A percentile compares a stretch with the other conserved stretches of the same genome.
These are phyloP conservation scores for Xenops minutus DNA, from an alignment of 2,797 vertebrate genomes.

Conservation along the genomic window DNA sequence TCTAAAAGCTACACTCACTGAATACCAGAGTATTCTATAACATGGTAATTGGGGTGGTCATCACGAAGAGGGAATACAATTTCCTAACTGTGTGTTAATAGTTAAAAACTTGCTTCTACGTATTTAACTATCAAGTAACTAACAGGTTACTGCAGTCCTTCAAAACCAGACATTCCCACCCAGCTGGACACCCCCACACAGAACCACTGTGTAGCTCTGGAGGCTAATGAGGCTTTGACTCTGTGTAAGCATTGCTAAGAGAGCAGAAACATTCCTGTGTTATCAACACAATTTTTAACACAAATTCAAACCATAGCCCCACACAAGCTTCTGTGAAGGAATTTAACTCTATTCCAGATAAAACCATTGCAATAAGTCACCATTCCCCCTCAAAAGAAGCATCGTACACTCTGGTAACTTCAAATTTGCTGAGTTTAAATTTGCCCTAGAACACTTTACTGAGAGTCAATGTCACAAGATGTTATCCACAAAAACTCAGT, in stretches of 20 bases:
- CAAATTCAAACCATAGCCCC: background rate
- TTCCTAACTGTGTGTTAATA: background rate
- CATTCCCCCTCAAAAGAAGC: fast-evolving
- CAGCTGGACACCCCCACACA: background rate
- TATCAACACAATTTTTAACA: background rate
- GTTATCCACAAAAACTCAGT: background rate
- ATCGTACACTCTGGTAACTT: fast-evolving
- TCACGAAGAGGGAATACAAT: background rate
- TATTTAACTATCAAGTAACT: background rate
- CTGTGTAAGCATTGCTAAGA: background rate
- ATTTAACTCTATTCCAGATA: background rate
- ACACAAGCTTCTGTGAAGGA: background rate
- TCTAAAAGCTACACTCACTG: background rate
- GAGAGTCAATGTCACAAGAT: background rate
- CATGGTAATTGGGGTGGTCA: fast-evolving
- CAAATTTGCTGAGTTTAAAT: background rate
- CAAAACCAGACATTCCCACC: background rate
- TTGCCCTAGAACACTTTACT: background rate
- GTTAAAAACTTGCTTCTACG: background rate
- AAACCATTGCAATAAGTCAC: background rate
- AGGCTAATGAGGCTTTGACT: background rate
- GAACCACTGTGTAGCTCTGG: background rate
- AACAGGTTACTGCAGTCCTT: background rate
- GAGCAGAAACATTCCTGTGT: background rate
- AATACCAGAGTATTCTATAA: background rate